Evolutionary conservation across 1,140 invertebrate genomes (phyloP).

Genomic region (Anastrepha obliqua): DNA sequence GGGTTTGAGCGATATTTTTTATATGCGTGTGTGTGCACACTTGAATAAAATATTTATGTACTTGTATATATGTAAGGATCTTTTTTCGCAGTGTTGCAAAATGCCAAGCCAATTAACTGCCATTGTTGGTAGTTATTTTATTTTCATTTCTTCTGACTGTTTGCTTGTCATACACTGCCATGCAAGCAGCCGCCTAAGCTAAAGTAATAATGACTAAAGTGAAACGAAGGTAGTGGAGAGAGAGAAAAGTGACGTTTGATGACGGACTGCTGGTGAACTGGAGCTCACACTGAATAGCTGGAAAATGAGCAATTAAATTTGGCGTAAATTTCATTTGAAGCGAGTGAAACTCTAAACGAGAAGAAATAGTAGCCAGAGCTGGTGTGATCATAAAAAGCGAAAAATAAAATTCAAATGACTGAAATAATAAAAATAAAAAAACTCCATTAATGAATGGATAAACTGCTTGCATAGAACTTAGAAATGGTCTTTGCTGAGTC

Average conservation of each 20-base stretch:
- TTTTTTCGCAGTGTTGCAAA: not conserved
- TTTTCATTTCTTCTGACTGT: not conserved
- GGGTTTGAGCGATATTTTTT: not conserved
- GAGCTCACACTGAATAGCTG: not conserved
- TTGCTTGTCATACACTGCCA: not conserved
- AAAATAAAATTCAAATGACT: not conserved
- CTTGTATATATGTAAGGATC: not conserved
- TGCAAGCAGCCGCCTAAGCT: not conserved
- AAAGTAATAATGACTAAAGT: not conserved
- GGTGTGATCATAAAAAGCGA: no score
- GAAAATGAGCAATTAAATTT: constrained; percentile 46
- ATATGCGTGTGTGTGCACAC: not conserved
- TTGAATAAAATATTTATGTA: not conserved
- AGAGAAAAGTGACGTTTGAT: not conserved
- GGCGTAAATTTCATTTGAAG: constrained; percentile 17
- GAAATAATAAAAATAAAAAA: not conserved
- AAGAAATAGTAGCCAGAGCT: not conserved
- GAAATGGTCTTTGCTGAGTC: no score
- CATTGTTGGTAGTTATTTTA: constrained; percentile 14
- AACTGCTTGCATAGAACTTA: no score
- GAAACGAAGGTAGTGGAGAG: not conserved
- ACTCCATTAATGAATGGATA: no score
- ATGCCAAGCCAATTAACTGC: constrained; percentile 17
- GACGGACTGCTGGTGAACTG: not conserved
- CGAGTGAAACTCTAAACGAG: not conserved